Percentiles rank a stretch among this genome's conserved stretches.
Conservation (phyloP, 2,888 invertebrate genomes). For the Sarcophaga rosellei region DNA sequence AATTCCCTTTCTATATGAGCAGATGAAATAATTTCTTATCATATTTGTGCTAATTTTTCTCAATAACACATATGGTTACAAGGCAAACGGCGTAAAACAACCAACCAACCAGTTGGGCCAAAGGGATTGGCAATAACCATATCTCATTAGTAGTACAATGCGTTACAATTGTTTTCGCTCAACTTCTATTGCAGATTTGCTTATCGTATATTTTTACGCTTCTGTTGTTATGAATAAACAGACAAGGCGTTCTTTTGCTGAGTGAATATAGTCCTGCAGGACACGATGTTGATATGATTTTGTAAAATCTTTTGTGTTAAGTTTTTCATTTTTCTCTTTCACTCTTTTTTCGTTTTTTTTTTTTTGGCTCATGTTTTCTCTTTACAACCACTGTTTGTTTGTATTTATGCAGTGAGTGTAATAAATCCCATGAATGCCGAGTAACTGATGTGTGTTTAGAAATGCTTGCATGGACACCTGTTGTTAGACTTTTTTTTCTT, state of each 20-base stretch:
- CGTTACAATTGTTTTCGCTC: background rate
- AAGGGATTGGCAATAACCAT: background rate
- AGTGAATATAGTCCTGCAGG: background rate
- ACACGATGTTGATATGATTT: background rate
- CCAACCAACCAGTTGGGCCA: too few species aligned
- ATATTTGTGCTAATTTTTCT: too few species aligned
- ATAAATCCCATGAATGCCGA: constrained; percentile 50
- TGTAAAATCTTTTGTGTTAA: background rate
- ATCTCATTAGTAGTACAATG: background rate
- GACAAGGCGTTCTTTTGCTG: background rate
- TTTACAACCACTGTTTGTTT: background rate
- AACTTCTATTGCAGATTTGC: background rate
- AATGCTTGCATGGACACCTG: constrained; percentile 58
- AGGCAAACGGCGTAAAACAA: too few species aligned
- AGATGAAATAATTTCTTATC: too few species aligned
- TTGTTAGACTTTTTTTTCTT: constrained; percentile 12
- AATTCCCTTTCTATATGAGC: background rate
- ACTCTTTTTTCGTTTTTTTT: too few species aligned
- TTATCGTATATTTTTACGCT: background rate
- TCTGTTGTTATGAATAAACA: background rate
- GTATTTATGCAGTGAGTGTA: constrained; percentile 5
- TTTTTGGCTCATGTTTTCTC: too few species aligned
- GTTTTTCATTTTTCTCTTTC: background rate
- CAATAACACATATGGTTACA: too few species aligned
- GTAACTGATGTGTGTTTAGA: constrained; percentile 21